Percentiles rank a stretch among this genome's conserved stretches.
Conservation (phyloP, 2,888 invertebrate genomes). For the Hemaris fuciformis region DNA sequence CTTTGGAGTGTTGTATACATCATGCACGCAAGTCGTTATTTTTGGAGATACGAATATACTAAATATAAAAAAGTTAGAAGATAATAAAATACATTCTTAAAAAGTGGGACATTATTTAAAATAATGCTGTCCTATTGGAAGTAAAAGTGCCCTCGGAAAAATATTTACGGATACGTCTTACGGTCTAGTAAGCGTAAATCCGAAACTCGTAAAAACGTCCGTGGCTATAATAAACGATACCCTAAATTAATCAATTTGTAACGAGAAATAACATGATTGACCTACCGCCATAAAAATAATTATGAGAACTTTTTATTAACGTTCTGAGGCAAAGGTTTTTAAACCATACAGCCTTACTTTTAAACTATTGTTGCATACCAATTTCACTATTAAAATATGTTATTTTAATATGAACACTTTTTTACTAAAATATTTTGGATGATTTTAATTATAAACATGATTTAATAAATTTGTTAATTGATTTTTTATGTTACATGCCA, state of each 20-base stretch:
- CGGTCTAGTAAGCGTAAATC: background rate
- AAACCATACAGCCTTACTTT: background rate
- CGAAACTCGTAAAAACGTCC: slow-evolving; percentile 28
- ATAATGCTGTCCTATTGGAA: background rate
- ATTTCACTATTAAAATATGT: too few species aligned
- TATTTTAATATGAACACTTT: too few species aligned
- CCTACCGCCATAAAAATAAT: slow-evolving; percentile 1
- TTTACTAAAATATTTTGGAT: too few species aligned
- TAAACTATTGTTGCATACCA: too few species aligned
- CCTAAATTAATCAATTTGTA: slow-evolving; percentile 9
- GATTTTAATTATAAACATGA: background rate
- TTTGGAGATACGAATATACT: too few species aligned
- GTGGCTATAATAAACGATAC: slow-evolving; percentile 12
- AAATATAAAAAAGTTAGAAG: too few species aligned
- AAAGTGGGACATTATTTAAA: background rate
- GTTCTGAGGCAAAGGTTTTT: background rate
- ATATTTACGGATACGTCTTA: background rate
- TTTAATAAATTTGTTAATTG: background rate
- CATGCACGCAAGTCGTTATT: too few species aligned
- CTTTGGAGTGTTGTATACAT: too few species aligned
- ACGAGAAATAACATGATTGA: slow-evolving; percentile 5
- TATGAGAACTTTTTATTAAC: background rate
- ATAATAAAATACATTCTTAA: background rate
- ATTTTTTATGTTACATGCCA: background rate
- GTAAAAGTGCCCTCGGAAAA: background rate